Conservation (phyloP, 1,140 invertebrate genomes). For the Drosophila novamexicana region DNA sequence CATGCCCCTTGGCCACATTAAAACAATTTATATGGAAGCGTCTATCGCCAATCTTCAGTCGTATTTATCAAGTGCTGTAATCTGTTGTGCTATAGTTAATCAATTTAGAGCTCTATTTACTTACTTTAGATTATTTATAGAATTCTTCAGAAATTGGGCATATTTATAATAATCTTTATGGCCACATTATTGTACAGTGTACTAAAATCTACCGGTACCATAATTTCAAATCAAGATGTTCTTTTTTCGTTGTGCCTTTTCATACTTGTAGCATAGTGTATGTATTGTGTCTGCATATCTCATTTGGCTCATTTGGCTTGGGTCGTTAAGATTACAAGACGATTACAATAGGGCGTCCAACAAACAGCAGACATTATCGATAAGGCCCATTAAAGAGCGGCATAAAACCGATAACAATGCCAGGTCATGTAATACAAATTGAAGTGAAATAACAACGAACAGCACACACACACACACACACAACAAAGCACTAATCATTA, state of each 20-base stretch:
- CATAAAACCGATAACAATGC: constrained; percentile 61
- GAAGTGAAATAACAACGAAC: constrained; percentile 37
- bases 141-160: neutral
- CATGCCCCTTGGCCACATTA: too few species aligned
- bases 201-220: neutral
- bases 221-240: neutral
- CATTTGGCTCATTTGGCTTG: constrained; percentile 49
- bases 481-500: constrained; percentile 75
- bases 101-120: neutral
- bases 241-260: neutral
- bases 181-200: neutral
- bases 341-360: constrained; percentile 46
- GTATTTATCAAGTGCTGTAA: neutral
- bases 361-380: constrained; percentile 50
- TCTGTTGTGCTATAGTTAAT: neutral
- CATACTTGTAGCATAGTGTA: constrained; percentile 12
- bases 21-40: too few species aligned
- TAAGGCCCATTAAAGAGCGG: constrained; percentile 56
- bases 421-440: constrained; percentile 65
- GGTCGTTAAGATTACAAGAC: constrained; percentile 42
- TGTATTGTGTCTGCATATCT: constrained; percentile 15
- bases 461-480: constrained; percentile 18
- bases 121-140: neutral
- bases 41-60: too few species aligned
- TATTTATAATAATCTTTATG: constrained; percentile 3